phyloP scores from a whole-genome alignment of 2,888 invertebrate genomes.

The Pterostichus niger region DNA sequence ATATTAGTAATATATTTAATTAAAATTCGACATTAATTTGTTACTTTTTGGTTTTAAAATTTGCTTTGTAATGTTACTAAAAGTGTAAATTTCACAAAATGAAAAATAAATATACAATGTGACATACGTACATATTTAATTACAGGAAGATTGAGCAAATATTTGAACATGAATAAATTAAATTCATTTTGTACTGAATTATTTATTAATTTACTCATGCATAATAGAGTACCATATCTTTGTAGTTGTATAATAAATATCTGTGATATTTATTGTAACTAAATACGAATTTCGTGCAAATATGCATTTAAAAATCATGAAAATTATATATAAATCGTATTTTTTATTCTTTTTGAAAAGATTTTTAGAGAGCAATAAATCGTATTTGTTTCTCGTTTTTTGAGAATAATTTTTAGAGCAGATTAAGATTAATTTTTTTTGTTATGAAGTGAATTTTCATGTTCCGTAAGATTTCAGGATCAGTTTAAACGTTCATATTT shows the following conservation, averaged over 20 bases:
- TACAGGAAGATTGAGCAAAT: background rate
- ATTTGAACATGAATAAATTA: background rate
- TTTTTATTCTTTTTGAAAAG: too few species aligned
- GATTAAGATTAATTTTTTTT: too few species aligned
- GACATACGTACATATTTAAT: background rate
- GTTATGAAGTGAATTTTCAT: too few species aligned
- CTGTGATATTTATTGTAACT: background rate
- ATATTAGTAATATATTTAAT: background rate
- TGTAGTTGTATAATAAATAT: background rate
- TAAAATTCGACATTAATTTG: background rate
- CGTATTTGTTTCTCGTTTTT: too few species aligned
- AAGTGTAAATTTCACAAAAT: background rate
- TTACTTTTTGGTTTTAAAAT: background rate
- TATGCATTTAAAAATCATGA: too few species aligned
- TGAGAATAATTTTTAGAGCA: too few species aligned
- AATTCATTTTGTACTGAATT: background rate
- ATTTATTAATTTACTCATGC: background rate
- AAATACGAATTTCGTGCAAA: too few species aligned
- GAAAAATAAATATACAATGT: background rate
- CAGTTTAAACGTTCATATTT: too few species aligned
- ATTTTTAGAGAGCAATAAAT: too few species aligned
- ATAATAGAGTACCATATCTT: background rate
- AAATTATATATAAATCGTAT: too few species aligned
- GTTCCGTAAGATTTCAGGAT: too few species aligned
- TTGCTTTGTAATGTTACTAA: background rate